Base-by-base conservation (phyloP, 2,888 invertebrate genomes). In the Calliphora vomitoria region DNA sequence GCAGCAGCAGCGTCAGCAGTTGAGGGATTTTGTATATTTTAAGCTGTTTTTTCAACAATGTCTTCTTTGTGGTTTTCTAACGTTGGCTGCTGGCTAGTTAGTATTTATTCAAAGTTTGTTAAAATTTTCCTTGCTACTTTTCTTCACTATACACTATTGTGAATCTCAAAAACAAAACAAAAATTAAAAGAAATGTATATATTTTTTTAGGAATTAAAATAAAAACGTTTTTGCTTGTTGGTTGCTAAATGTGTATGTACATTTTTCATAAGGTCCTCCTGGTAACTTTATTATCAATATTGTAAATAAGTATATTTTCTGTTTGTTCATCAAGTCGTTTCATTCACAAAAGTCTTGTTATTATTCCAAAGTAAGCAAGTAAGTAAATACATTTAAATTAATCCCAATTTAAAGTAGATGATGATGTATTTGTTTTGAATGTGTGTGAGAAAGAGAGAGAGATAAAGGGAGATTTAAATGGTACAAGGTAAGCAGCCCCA, bases 401-500 rank as follows among this genome's bases (percentile, higher is more conserved):
- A 60, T 60, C 47, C 47, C 60, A 69, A 79, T 69, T 69, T 60
- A 25, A 60, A 58, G 58, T 44, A n/a, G 41, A 60, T 60, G 60
- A 55, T 69, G 47, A 69, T 35, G 38, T 11, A 18, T 71, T 50
- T 69, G 13, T 31, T 25, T 35, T 4, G 35, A 6, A 0, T 35
- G 5, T 5, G 35, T 5, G 35, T 5, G 35, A 4, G 35, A 35
- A 3, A 58, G 13, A 50, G 38, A 53, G 50, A 60, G 15, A 41
- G 38, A 53, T 20, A 41, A 18, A 64, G 44, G 53, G 20, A 64
- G 20, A 55, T 68, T 66, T 68, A 78, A 78, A 68, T 68, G 68
- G 68, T 11, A 68, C 78, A 78, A 78, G 78, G 78, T 78, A 78
- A 78, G 68, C 68, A 68, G 68, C 55, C 66, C n/a, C 5, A 66